These are phyloP conservation scores for Girardinus metallicus DNA, from an alignment of 2,797 vertebrate species.

Conservation along the genomic window DNA sequence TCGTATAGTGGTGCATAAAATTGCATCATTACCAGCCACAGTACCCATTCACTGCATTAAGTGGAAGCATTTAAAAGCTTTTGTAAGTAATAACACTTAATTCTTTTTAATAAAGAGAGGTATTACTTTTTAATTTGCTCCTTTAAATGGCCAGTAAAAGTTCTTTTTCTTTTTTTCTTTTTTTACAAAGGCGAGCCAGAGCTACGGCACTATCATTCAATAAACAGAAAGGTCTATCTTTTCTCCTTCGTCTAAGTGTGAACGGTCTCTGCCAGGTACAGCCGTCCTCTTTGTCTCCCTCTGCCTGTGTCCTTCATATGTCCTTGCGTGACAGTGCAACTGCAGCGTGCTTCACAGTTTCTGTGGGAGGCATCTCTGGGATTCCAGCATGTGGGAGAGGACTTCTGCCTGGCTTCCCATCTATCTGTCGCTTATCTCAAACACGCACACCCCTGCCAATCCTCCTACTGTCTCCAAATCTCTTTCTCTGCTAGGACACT, in stretches of 20 bases:
- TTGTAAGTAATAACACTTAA: conserved; percentile 14
- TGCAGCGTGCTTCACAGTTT: conserved; percentile 60
- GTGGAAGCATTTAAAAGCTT: conserved; percentile 16
- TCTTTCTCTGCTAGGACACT: conserved; percentile 48
- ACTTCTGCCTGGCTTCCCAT: conserved; percentile 62
- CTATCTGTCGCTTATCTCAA: conserved; percentile 74
- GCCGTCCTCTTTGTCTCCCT: conserved; percentile 34
- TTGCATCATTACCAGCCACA: conserved; percentile 17
- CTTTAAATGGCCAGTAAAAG: conserved; percentile 33
- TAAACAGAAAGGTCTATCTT: conserved; percentile 17
- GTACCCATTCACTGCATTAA: not conserved
- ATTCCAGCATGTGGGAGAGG: conserved; percentile 66
- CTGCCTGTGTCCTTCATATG: conserved; percentile 70
- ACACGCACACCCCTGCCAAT: conserved; percentile 67
- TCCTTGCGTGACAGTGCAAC: conserved; percentile 73
- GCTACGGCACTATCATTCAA: conserved; percentile 14
- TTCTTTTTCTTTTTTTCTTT: not conserved
- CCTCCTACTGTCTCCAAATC: conserved; percentile 53
- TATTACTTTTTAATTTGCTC: conserved; percentile 44
- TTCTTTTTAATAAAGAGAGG: conserved; percentile 12
- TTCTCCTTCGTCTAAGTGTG: conserved; percentile 13
- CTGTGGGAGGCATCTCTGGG: conserved; percentile 65
- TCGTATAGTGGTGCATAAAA: conserved; percentile 10
- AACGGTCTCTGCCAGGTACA: conserved; percentile 33
- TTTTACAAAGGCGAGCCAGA: conserved; percentile 20